Evolutionary conservation across 2,113 vertebrate genomes (phyloP).

Genomic region (Murina feae): DNA sequence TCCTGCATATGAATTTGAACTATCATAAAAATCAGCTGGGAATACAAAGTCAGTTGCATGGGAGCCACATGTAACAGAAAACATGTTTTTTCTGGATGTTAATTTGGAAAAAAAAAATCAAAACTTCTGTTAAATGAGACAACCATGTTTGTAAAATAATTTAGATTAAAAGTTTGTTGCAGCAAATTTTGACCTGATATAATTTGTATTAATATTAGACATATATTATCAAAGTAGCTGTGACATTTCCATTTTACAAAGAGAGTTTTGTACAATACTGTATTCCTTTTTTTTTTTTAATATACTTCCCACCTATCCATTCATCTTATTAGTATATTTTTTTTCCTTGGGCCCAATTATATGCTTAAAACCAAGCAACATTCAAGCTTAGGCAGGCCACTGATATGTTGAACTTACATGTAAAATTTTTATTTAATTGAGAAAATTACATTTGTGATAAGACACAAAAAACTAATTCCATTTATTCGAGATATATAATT

Average conservation of each 20-base stretch:
- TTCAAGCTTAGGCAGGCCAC: not conserved
- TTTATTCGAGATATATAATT: not conserved
- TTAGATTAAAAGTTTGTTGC: not conserved
- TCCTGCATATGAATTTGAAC: not conserved
- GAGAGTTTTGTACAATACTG: not conserved
- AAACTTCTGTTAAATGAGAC: not conserved
- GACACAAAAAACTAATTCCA: not conserved
- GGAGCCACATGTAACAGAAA: not conserved
- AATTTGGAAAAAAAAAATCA: not conserved
- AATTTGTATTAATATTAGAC: constrained; percentile 13
- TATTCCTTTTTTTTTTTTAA: not conserved
- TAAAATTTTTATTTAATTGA: constrained; percentile 6
- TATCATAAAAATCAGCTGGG: not conserved
- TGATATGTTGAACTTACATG: not conserved
- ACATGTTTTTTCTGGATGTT: not conserved
- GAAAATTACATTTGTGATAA: constrained; percentile 37
- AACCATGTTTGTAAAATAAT: not conserved
- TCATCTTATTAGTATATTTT: not conserved
- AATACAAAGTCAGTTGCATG: not conserved
- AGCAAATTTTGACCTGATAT: not conserved
- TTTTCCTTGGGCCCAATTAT: not conserved
- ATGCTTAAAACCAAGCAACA: not conserved
- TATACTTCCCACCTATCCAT: not conserved
- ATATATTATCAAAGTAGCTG: not conserved
- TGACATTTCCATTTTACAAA: not conserved